Base-by-base conservation (phyloP, 2,888 invertebrate species). In the Hydropsyche betteni region DNA sequence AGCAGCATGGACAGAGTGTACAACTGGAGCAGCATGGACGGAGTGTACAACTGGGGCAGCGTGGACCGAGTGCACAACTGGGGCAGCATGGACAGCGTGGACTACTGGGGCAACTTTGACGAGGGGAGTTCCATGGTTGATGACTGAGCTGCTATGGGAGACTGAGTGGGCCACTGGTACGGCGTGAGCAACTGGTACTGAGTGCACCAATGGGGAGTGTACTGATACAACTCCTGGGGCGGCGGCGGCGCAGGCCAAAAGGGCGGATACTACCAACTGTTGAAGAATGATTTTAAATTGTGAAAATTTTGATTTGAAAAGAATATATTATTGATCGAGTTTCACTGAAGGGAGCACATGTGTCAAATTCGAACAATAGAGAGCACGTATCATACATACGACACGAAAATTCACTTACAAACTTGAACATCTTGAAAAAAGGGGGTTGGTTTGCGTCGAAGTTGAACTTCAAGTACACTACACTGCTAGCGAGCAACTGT, bases 101-200 rank as follows among this genome's bases (percentile, higher is more conserved):
- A 77, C 74, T 16, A 76, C 80, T 6, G 80, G 81, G 12, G 81
- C 82, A 50, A 78, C 78, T 72, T 80, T 80, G 74, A 76, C 74
- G 50, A 76, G 14, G 4, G 81, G 78, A 16, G 84, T 82, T 50
- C 83, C 81, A 74, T 85, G 84, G 77, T 85, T 84, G 69, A 88
- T 84, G 77, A 88, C 83, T 64, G 87, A 84, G 83, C 89, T 86
- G 81, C 88, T 84, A 81, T 89, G 85, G 80, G 87, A 83, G 80
- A 89, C 81, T 12, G 86, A 81, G 12, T 83, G 82, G 70, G 83
- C 82, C 74, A 82, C 82, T 5, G 83, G 78, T 33, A 84, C 85
- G 5, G 84, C 83, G 4, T 78, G 81, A 5, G 81, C 77, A 0
- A 82, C 12, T 6, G 85, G 85, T 0, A 83, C 82, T 74, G 81